A percentile compares a stretch with the other conserved stretches of the same genome.
phyloP scores from a whole-genome alignment of 2,888 invertebrate genomes.

The Flabesymbios commensalis region DNA sequence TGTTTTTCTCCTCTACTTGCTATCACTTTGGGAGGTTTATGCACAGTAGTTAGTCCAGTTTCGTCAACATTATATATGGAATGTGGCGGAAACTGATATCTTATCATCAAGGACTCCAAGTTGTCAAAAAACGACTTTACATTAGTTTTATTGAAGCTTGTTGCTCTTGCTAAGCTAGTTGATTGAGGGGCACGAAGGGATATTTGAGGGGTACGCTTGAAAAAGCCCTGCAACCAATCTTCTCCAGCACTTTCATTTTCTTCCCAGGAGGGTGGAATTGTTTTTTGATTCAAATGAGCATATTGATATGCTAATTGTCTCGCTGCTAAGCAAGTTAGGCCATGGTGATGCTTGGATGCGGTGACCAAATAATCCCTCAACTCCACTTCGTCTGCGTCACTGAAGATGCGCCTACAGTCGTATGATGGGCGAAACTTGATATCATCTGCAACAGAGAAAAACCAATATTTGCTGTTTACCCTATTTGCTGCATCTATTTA shows the following conservation, averaged over 20 bases:
- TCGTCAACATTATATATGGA: slow-evolving; percentile 6
- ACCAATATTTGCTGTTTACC: too few species aligned
- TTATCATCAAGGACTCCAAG: background rate
- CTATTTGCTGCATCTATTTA: too few species aligned
- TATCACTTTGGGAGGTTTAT: slow-evolving; percentile 7
- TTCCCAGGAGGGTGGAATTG: background rate
- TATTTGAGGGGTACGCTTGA: background rate
- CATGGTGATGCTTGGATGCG: slow-evolving; percentile 1
- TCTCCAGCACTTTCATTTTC: background rate
- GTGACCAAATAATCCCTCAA: background rate
- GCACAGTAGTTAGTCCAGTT: slow-evolving; percentile 11
- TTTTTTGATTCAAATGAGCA: background rate
- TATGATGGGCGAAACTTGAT: too few species aligned
- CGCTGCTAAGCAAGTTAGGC: background rate
- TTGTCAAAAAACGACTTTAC: background rate
- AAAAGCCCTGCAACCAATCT: slow-evolving; percentile 3
- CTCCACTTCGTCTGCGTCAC: background rate
- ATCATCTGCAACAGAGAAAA: too few species aligned
- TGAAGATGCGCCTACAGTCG: too few species aligned
- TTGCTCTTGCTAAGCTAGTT: background rate
- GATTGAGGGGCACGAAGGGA: slow-evolving; percentile 3
- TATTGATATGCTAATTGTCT: slow-evolving; percentile 2
- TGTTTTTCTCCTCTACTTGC: slow-evolving; percentile 2
- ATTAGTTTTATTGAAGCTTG: slow-evolving; percentile 1
- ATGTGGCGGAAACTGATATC: slow-evolving; percentile 1